These are phyloP conservation scores for Turnix velox DNA, from an alignment of 2,113 vertebrate species.

Conservation along the genomic window DNA sequence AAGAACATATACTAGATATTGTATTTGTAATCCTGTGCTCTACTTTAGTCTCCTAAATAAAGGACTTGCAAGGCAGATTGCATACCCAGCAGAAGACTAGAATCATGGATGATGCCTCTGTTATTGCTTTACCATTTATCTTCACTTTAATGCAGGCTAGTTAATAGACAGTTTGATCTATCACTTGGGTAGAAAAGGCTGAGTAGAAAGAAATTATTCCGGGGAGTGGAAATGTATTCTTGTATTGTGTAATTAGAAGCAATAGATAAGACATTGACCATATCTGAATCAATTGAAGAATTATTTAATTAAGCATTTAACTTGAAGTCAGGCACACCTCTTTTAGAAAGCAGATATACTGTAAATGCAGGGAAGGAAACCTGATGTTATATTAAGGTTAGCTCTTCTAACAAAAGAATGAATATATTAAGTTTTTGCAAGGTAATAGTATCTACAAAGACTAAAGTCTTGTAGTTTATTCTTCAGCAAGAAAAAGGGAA, in stretches of 20 bases:
- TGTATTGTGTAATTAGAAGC: background rate
- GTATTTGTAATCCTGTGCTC: background rate
- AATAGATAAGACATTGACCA: background rate
- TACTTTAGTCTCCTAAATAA: background rate
- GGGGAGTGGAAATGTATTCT: background rate
- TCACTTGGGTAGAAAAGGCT: background rate
- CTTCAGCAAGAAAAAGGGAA: too few relatives aligned
- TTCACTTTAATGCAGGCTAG: background rate
- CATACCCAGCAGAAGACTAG: background rate
- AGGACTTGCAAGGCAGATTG: background rate
- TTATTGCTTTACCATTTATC: background rate
- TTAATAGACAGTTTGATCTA: background rate
- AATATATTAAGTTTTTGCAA: background rate
- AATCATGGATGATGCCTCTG: background rate
- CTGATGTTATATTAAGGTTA: background rate
- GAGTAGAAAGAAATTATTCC: background rate
- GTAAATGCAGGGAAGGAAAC: background rate
- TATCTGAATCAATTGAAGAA: background rate
- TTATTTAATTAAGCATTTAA: background rate
- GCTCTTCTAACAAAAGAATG: background rate
- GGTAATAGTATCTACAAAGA: background rate
- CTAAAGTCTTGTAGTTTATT: background rate
- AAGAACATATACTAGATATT: background rate
- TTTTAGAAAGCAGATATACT: background rate
- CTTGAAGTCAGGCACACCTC: background rate